These are phyloP conservation scores for Phallusia fumigata DNA, from an alignment of 23 tunicate genomes.

Conservation along the genomic window DNA sequence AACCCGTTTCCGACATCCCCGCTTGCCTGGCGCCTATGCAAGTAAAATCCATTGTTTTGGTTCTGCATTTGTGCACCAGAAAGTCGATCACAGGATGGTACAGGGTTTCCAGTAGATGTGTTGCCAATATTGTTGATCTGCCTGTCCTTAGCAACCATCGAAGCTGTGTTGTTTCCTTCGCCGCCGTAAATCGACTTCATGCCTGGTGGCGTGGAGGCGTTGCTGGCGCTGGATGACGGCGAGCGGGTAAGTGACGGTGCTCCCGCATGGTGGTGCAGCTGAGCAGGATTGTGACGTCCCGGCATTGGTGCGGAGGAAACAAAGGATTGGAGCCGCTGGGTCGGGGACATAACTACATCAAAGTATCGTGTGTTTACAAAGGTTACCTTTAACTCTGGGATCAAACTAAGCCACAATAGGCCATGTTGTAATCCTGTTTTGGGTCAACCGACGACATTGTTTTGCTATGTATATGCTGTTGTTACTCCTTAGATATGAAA, in stretches of 20 bases:
- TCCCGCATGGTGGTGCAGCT: constrained; percentile 43
- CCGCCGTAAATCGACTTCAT: background rate
- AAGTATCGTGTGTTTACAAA: too few relatives aligned
- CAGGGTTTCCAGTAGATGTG: background rate
- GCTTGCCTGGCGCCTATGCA: background rate
- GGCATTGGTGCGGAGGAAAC: constrained; percentile 38
- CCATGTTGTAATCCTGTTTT: too few relatives aligned
- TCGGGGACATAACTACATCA: constrained; percentile 36
- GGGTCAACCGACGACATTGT: too few relatives aligned
- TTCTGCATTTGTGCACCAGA: background rate
- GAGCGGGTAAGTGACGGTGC: constrained; percentile 8
- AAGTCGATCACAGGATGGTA: background rate
- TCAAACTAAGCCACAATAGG: too few relatives aligned
- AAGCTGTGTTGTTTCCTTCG: background rate
- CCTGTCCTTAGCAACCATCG: background rate
- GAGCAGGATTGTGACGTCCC: constrained; percentile 10
- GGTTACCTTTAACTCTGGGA: too few relatives aligned
- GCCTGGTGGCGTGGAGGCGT: constrained; percentile 35
- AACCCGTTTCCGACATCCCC: background rate
- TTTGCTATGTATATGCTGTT: too few relatives aligned
- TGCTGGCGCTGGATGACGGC: constrained; percentile 39
- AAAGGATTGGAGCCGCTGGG: constrained; percentile 40
- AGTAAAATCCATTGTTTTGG: background rate
- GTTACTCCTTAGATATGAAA: too few relatives aligned
- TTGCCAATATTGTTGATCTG: background rate